Evolutionary conservation across 2,113 vertebrate genomes (phyloP), one percentile per base, ranked within the genome.

Genomic region (Takifugu flavidus): DNA sequence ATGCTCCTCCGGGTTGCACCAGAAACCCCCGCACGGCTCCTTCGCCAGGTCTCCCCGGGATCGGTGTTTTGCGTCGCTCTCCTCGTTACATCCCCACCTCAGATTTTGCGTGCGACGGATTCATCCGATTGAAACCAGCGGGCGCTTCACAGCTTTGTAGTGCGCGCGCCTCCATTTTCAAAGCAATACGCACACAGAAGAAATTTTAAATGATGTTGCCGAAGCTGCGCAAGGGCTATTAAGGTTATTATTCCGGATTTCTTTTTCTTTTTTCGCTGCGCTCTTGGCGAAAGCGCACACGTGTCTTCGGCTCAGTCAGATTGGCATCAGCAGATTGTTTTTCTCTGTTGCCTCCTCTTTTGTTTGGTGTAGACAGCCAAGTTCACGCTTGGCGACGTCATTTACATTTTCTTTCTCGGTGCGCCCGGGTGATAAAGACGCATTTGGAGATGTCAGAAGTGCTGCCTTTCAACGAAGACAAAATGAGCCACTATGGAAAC

Each of bases 401-500:
- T 71, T 12, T 55, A 43, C 63, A 58, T 79, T 79, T 65, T 59
- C 60, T 3, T 57, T 62, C 3, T 77, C 67, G 26, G 70, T 81
- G 86, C 82, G 79, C 82, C 75, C 77, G 65, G 73, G 68, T 74
- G 78, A 76, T 72, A 75, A 78, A 90, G 87, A 84, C 84, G 82
- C 84, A 65, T 82, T 75, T 84, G 85, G 86, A 88, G 78, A 98
- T 96, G 95, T 98, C 95, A 86, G 94, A 98, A 87, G 94, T 98
- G 80, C 88, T 98, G 84, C 95, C 95, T 80, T 98, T 96, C 90
- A 93, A 92, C 89, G 95, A 97, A 80, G 95, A 98, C 64, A 96
- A 97, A 87, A 94, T 96, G 94, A 94, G 91, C 85, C 95, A 93
- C 88, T 98, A 94, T 89, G 92, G 93, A 86, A 88, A 93, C 75